Evolutionary conservation across 2,113 vertebrate genomes (phyloP), one percentile per base, ranked within the genome.

Genomic region (Prochilodus magdalenae): DNA sequence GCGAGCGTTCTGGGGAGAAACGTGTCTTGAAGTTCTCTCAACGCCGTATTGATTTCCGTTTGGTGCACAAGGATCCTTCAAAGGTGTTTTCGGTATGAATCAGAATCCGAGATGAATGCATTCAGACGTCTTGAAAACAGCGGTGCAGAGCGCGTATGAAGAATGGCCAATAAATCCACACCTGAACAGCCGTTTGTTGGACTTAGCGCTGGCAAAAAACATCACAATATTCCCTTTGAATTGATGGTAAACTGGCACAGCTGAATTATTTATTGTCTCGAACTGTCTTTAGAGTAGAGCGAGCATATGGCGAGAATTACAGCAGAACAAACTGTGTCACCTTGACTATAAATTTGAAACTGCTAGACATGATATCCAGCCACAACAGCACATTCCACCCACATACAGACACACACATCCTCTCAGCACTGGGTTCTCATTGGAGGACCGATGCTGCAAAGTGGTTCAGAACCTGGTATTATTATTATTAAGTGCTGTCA

Each of bases 51-150:
- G 57, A 63, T 77, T 47, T 76, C 24, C 24, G 3, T 75, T 57
- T 60, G 26, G 18, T 66, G 36, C 8, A 5, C 33, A 5, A 36
- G 33, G 29, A 7, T 27, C 20, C 1, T 80, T 51, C 44, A 73
- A 30, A 55, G 7, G 3, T 59, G 20, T 59, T 0, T 5, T 55
- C 51, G 5, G 13, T 65, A 30, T 65, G 62, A 65, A 65, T 30
- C 18, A 22, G 30, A 24, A 69, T 78, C 29, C 40, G 30, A 29
- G 72, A 66, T 74, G 29, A 67, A 57, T 55, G 26, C 70, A 65
- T 65, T 65, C 27, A 73, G 16, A 26, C 30, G 44, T 65, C 18
- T 14, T 81, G 62, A 81, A 55, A 67, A 59, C 20, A 16, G 13
- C 6, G 10, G 63, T 26, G 57, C 4, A 18, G n/a, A 30, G 26